phyloP scores from a whole-genome alignment of 2,888 invertebrate species.

The Drosophila tripunctata region DNA sequence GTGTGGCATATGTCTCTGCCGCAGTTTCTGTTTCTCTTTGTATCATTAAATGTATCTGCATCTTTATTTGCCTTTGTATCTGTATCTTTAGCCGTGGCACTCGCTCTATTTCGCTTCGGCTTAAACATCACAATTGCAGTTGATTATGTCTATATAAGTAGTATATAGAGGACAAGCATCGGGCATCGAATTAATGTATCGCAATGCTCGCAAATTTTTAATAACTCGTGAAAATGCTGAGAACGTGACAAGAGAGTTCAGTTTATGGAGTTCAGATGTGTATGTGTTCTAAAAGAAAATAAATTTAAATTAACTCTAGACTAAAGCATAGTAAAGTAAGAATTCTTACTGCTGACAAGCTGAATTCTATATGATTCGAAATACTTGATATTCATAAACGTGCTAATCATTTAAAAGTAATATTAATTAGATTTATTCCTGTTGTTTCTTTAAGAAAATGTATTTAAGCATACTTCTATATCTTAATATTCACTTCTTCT shows the following conservation, averaged over 20 bases:
- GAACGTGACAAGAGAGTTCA: constrained; percentile 57
- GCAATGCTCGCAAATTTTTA: constrained; percentile 59
- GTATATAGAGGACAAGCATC: too few species aligned
- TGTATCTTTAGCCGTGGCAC: constrained; percentile 31
- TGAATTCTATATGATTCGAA: too few species aligned
- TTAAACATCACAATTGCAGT: constrained; percentile 56
- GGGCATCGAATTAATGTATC: constrained; percentile 38
- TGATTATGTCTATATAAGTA: constrained; percentile 49
- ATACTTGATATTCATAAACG: too few species aligned
- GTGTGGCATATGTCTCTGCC: constrained; percentile 40
- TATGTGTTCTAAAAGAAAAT: too few species aligned
- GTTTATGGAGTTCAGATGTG: constrained; percentile 7
- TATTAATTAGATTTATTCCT: too few species aligned
- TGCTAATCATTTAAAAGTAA: too few species aligned
- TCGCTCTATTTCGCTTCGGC: constrained; percentile 32
- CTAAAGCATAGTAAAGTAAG: too few species aligned
- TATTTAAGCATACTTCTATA: background rate
- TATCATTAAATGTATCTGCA: constrained; percentile 19
- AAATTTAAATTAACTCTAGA: too few species aligned
- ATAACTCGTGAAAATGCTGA: constrained; percentile 65
- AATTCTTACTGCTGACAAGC: too few species aligned
- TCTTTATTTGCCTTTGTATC: constrained; percentile 24
- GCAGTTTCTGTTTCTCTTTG: too few species aligned
- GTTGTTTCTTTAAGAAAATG: too few species aligned
- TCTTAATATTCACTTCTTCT: background rate